phyloP scores from a whole-genome alignment of 2,888 invertebrate species.

The Lasioglossum villosulum region DNA sequence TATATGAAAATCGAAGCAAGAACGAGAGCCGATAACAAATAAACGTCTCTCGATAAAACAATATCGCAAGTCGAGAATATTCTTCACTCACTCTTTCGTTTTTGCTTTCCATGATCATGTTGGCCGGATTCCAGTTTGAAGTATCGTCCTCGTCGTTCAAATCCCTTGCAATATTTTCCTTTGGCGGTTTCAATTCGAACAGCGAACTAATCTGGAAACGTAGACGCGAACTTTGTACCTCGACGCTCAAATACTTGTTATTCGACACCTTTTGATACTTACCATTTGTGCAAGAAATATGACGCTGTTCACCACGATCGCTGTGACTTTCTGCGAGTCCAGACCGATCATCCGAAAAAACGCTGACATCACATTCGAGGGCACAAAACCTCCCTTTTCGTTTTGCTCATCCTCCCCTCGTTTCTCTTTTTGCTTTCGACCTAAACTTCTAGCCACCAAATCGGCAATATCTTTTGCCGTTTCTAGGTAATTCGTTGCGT shows the following conservation, averaged over 20 bases:
- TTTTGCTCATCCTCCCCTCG: constrained; percentile 65
- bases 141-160: constrained; percentile 27
- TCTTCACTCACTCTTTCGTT: constrained; percentile 85
- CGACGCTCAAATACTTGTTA: background rate
- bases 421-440: constrained; percentile 72
- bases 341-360: constrained; percentile 91
- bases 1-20: background rate
- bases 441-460: constrained; percentile 87
- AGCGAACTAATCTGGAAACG: constrained; percentile 87
- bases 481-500: constrained; percentile 85
- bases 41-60: background rate
- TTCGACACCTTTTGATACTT: constrained; percentile 65
- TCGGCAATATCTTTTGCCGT: constrained; percentile 87
- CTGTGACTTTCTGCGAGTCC: constrained; percentile 91
- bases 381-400: constrained; percentile 55
- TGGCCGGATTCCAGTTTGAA: constrained; percentile 83
- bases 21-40: background rate
- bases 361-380: constrained; percentile 83
- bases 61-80: background rate
- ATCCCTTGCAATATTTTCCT: constrained; percentile 71
- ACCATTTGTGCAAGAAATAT: constrained; percentile 94
- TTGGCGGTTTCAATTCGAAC: constrained; percentile 84
- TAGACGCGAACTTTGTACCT: background rate
- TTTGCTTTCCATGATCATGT: constrained; percentile 89
- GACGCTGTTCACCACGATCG: constrained; percentile 92